Base-by-base conservation (phyloP, 2,113 vertebrate genomes). In the Paramisgurnus dabryanus region DNA sequence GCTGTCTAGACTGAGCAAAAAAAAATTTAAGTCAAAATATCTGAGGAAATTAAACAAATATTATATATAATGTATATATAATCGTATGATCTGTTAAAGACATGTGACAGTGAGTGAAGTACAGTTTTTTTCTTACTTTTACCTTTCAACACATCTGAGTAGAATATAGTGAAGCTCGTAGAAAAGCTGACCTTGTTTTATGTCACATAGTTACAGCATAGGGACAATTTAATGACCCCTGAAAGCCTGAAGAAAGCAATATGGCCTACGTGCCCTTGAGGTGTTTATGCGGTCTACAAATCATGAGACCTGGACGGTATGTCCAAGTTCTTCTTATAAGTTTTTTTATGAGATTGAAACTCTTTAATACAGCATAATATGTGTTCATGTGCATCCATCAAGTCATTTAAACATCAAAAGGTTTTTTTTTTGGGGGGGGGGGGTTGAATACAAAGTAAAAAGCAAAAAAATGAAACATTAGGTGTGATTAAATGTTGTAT, bases 161-260 rank as follows among this genome's bases (percentile, higher is more conserved):
- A 50, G n/a, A 50, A 27, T 27, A 47, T 22, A 69, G 11, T 27
- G 12, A 53, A 53, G 49, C 49, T 53, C 49, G 12, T 53, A 53
- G 43, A 70, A 70, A 53, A 53, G 22, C 15, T 70, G 47, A 53
- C 47, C 22, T 69, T 69, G 17, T 53, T 53, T 70, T 53, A 70
- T 34, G 27, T 4, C 13, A 8, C 13, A 7, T 2, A 69, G 17
- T n/a, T 17, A 53, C 10, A 27, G 41, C 40, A 45, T 45, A 27
- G 12, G 22, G 1, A n/a, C 27, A 5, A 39, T 55, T 53, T 2
- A 53, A 17, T 70, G 47, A 55, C 27, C 55, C 12, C 5, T 55
- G 27, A 15, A 53, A 39, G 13, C 7, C 49, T 39, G 68, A n/a
- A 13, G 13, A 55, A 49, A 70, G 27, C n/a, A 7, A 13, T 15